Evolutionary conservation across 2,797 vertebrate species (phyloP).

Genomic region (Saxicola maurus): DNA sequence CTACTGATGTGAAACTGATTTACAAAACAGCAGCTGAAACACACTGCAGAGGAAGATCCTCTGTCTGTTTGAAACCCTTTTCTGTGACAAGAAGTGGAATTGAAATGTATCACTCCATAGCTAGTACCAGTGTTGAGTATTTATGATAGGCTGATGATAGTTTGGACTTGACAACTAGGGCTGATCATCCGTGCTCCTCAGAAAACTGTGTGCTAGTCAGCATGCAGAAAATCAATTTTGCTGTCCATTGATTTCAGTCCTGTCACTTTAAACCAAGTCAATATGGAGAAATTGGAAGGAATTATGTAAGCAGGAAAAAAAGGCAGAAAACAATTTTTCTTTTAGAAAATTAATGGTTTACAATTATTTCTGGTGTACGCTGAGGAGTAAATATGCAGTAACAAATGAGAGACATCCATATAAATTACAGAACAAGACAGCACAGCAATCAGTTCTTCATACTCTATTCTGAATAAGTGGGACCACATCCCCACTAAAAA

Average conservation of each 20-base stretch:
- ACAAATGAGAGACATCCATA: neutral
- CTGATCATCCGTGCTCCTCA: neutral
- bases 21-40: neutral
- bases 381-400: neutral
- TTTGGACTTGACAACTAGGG: neutral
- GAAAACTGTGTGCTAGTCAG: neutral
- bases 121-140: neutral
- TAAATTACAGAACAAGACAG: neutral
- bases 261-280: neutral
- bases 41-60: neutral
- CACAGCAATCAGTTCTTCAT: neutral
- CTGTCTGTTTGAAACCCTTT: neutral
- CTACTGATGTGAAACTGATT: neutral
- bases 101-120: neutral
- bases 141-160: neutral
- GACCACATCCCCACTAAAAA: neutral
- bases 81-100: neutral
- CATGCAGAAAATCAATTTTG: neutral
- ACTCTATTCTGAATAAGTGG: fast-evolving
- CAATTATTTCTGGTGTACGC: neutral
- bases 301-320: neutral
- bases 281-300: neutral
- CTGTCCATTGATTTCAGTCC: neutral
- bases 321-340: neutral
- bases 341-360: neutral